Conservation (phyloP, 2,888 invertebrate species). For the Machimus atricapillus region DNA sequence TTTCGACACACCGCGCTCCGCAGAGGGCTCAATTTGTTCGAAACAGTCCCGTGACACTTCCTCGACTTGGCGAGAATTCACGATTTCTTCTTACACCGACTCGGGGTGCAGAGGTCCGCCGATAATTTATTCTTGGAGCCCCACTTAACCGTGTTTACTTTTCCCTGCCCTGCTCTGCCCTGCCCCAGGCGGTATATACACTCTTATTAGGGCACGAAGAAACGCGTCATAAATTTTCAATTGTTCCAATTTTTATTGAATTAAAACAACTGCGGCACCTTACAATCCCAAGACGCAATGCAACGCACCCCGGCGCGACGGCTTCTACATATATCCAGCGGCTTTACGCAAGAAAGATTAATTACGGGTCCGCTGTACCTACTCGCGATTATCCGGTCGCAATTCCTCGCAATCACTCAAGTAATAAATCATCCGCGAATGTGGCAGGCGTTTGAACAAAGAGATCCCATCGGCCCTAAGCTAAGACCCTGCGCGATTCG, state of each 20-base stretch:
- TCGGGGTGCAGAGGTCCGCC: background rate
- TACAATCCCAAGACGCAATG: background rate
- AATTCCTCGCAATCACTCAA: slow-evolving; percentile 28
- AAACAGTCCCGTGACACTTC: background rate
- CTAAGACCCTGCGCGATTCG: background rate
- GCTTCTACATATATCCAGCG: background rate
- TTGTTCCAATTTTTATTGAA: slow-evolving; percentile 19
- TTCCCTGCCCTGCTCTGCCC: background rate
- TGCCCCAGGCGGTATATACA: background rate
- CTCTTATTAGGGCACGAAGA: background rate
- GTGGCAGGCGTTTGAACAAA: slow-evolving; percentile 30
- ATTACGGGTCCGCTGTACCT: background rate
- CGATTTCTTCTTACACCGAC: slow-evolving; percentile 1
- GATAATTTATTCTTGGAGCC: background rate
- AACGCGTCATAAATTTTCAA: slow-evolving; percentile 29
- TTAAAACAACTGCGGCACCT: background rate
- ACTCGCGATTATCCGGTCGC: background rate
- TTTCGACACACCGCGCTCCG: background rate
- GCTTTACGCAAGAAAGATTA: slow-evolving; percentile 13
- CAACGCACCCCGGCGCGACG: background rate
- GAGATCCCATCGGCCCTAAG: background rate
- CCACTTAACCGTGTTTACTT: background rate
- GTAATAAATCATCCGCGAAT: slow-evolving; percentile 28
- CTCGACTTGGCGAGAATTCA: background rate
- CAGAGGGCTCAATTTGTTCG: slow-evolving; percentile 17